A percentile compares a stretch with the other conserved stretches of the same genome.
Evolutionary conservation across 2,113 vertebrate species (phyloP).

Genomic region (Perca fluviatilis): DNA sequence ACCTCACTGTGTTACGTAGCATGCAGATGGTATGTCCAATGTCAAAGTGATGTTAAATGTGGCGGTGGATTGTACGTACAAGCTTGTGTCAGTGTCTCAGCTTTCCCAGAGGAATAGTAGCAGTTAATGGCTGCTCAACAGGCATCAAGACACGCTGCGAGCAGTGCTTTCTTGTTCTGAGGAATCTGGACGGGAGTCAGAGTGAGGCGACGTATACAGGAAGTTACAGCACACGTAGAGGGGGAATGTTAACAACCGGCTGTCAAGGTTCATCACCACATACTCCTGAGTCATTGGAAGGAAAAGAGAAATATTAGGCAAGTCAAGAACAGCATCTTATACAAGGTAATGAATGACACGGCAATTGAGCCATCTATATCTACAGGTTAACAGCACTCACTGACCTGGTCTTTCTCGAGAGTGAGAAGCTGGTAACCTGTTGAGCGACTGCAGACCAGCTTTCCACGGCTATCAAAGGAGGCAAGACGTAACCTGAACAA

Average conservation of each 20-base stretch:
- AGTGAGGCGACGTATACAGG: constrained; percentile 91
- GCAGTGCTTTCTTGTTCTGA: constrained; percentile 72
- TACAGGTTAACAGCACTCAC: background rate
- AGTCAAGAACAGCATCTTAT: background rate
- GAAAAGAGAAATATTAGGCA: background rate
- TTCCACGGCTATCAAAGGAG: constrained; percentile 94
- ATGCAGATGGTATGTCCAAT: constrained; percentile 49
- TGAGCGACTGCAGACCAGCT: constrained; percentile 91
- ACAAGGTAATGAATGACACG: background rate
- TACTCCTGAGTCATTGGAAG: constrained; percentile 87
- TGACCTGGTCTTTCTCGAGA: constrained; percentile 97
- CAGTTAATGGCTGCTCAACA: constrained; percentile 5
- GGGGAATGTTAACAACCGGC: constrained; percentile 92
- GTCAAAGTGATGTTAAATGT: constrained; percentile 36
- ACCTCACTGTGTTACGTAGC: constrained; percentile 32
- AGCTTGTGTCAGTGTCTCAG: constrained; percentile 37
- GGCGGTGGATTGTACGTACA: constrained; percentile 46
- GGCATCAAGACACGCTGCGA: constrained; percentile 76
- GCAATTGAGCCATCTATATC: background rate
- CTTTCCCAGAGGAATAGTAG: constrained; percentile 39
- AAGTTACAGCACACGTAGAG: constrained; percentile 98
- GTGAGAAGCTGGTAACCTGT: constrained; percentile 95
- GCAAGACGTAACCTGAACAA: constrained; percentile 90
- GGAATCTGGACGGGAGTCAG: constrained; percentile 78
- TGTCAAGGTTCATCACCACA: constrained; percentile 97